Base-by-base conservation (phyloP, 2,797 vertebrate species). In the Balearica regulorum region DNA sequence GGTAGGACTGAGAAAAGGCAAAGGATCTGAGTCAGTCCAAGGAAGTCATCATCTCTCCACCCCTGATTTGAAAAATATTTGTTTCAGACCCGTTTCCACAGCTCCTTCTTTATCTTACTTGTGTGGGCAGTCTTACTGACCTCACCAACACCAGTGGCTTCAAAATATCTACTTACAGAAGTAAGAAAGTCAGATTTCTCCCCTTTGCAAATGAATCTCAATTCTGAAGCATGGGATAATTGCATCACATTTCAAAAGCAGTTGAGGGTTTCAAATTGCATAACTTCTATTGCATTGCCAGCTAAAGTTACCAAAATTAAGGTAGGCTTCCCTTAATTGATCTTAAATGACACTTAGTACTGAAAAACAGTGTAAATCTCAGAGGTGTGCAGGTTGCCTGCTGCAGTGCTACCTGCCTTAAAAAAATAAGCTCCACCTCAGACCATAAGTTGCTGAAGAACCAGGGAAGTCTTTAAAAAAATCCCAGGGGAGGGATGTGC, bases 191-290 rank as follows among this genome's bases (percentile, higher is more conserved):
- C 29, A 54, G 2, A 16, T 10, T 69, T 73, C 13, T 51, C 17
- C 37, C 31, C 17, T 79, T 72, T 41, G 39, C 14, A 79, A 90
- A 80, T 16, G 4, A n/a, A 9, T 46, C 28, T 22, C 24, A 60
- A 73, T 66, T 80, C 68, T 62, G 21, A 66, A 84, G 31, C 9
- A 31, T 3, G 20, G 21, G 7, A 81, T 33, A 43, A 14, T 9
- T 28, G 13, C 18, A 89, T 29, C 2, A 1, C n/a, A 53, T 60
- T 92, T 73, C 48, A 92, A 70, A 22, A 73, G 49, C 60, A 70
- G 16, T 1, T 1, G 2, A 79, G n/a, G 7, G 25, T 51, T 83
- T 71, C 48, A 66, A 57, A 76, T 0, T 55, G 14, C 4, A 1
- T 18, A 53, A 61, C 17, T 58, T 57, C 18, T 68, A 5, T 44